Evolutionary conservation across 2,888 invertebrate genomes (phyloP).

Genomic region (Papilio demoleus): DNA sequence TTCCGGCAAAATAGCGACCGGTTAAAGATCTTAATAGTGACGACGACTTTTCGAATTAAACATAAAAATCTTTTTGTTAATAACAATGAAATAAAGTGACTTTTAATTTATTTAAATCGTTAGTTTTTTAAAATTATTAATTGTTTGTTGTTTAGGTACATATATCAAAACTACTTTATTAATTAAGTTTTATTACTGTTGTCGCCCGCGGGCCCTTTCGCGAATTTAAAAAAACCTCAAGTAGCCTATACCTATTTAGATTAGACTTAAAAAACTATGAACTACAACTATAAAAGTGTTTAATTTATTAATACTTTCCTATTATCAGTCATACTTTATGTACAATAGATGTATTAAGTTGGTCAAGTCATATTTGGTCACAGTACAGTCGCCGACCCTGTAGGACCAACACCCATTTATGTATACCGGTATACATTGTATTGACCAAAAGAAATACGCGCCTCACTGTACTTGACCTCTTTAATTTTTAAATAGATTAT

Average conservation of each 20-base stretch:
- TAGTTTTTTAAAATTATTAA: no score
- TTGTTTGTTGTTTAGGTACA: no score
- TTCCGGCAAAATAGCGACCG: neutral
- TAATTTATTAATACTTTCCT: neutral
- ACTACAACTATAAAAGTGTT: neutral
- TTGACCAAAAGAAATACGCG: constrained; percentile 10
- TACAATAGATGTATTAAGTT: neutral
- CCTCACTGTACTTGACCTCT: constrained; percentile 15
- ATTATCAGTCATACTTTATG: neutral
- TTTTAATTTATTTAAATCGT: no score
- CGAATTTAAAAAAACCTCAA: no score
- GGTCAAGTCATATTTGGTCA: neutral
- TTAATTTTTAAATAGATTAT: no score
- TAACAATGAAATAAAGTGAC: neutral
- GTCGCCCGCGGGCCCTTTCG: no score
- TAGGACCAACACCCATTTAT: constrained; percentile 9
- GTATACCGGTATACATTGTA: constrained; percentile 7
- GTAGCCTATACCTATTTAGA: no score
- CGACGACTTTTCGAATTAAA: neutral
- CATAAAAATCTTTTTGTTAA: no score
- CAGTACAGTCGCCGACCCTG: constrained; percentile 2
- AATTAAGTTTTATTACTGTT: no score
- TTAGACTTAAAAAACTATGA: no score
- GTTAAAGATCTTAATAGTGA: neutral
- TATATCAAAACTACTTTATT: no score